Base-by-base conservation (phyloP, 2,113 vertebrate species). In the Callipepla californica region DNA sequence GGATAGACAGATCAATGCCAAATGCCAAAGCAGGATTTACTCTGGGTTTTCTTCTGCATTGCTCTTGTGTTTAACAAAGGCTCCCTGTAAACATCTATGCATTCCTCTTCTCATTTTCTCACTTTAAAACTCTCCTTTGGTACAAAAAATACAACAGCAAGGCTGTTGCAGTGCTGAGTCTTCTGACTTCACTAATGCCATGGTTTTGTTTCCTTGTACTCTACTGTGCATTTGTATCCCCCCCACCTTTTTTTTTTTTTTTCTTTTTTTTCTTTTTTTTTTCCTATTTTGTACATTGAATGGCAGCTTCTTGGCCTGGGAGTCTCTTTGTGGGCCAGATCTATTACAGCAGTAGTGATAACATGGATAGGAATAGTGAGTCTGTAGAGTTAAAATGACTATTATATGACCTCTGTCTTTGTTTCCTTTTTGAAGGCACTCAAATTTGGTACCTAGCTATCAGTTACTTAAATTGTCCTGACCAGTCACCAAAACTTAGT, bases 331-430 rank as follows among this genome's bases (percentile, higher is more conserved):
- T 63, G 57, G 34, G 34, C 38, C 62, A 51, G 47, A 34, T 48
- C 48, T 7, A 0, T 18, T 6, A 6, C 3, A 7, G 50, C 9
- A 1, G 53, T 16, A 11, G 57, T 42, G 36, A 17, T 32, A 55
- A 18, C 32, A 85, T 13, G 2, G 36, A 9, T 26, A 4, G 47
- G 36, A 74, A 34, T 0, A 51, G 51, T 18, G 17, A 22, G 34
- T 34, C 72, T 78, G 20, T 5, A 30, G 36, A 36, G 32, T 15
- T 13, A 38, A 65, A 75, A 68, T 1, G 6, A 20, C 58, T 23
- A 12, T 4, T n/a, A n/a, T n/a, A n/a, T n/a, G n/a, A n/a, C n/a
- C n/a, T n/a, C n/a, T n/a, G n/a, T n/a, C n/a, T n/a, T 59, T 44
- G 17, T 40, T 45, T 2, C 44, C 22, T 25, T 87, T 13, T 50